phyloP scores from a whole-genome alignment of 2,888 invertebrate genomes.

The Galeopsomyia nigrocyanea region DNA sequence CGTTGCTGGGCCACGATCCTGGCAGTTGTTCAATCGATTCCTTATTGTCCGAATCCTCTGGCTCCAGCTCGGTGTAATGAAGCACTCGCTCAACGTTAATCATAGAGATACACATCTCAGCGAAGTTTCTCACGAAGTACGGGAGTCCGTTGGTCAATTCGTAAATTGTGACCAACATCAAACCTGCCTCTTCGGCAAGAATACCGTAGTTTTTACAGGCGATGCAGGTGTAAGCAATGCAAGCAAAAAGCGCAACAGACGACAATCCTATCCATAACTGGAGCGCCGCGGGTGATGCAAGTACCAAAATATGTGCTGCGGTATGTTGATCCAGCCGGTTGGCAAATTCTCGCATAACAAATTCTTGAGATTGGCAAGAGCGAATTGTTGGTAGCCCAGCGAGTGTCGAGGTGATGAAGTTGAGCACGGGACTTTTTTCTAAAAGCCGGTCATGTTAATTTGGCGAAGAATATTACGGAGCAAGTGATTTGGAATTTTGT shows the following conservation, averaged over 20 bases:
- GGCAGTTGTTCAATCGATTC: constrained; percentile 72
- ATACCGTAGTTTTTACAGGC: neutral
- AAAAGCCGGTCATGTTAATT: too few species aligned
- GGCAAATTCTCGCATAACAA: constrained; percentile 84
- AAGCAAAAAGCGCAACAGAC: constrained; percentile 75
- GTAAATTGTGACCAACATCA: constrained; percentile 80
- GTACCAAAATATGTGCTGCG: constrained; percentile 74
- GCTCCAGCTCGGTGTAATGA: constrained; percentile 82
- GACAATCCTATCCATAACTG: too few species aligned
- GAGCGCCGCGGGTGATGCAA: constrained; percentile 75
- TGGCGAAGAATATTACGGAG: too few species aligned
- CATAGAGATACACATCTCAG: constrained; percentile 82
- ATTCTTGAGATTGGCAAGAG: constrained; percentile 79
- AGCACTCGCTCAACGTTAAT: constrained; percentile 85
- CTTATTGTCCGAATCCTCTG: constrained; percentile 78
- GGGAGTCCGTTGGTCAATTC: constrained; percentile 81
- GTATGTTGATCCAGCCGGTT: constrained; percentile 79
- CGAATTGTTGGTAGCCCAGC: constrained; percentile 90
- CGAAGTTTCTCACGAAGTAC: constrained; percentile 85
- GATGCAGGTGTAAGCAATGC: constrained; percentile 54
- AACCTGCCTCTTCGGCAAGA: constrained; percentile 77
- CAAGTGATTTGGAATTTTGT: too few species aligned
- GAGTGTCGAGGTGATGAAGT: constrained; percentile 88
- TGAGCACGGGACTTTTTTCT: constrained; percentile 87
- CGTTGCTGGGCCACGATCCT: constrained; percentile 77